Conservation (phyloP, 2,113 vertebrate genomes). For the Vulpes lagopus region DNA sequence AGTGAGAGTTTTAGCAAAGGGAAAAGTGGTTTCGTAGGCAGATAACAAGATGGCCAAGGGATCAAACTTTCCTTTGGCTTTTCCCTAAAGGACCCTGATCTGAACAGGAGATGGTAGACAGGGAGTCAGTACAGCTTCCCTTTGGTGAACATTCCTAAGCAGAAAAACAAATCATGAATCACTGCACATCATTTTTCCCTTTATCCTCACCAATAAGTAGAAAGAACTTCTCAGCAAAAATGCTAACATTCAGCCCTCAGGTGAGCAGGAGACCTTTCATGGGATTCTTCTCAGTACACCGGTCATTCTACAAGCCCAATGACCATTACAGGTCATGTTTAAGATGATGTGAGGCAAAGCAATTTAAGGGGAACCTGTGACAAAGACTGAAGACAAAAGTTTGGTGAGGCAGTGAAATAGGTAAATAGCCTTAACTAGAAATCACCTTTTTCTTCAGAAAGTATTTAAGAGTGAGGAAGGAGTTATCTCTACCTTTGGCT, state of each 20-base stretch:
- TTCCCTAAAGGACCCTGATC: neutral
- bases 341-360: neutral
- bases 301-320: neutral
- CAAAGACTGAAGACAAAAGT: neutral
- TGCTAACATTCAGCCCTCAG: neutral
- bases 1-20: neutral
- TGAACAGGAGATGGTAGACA: neutral
- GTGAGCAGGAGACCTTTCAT: neutral
- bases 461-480: neutral
- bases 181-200: neutral
- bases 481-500: neutral
- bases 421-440: neutral
- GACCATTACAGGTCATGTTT: neutral
- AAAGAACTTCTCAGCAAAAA: neutral
- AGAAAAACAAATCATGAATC: neutral
- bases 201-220: neutral
- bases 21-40: neutral
- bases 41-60: neutral
- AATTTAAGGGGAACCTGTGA: neutral
- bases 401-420: neutral
- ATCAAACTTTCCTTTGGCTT: neutral
- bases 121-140: neutral
- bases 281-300: neutral
- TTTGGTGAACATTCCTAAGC: neutral
- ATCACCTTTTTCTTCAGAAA: neutral